phyloP scores from a whole-genome alignment of 2,888 invertebrate genomes.

The Drosophila cyrtoloma region DNA sequence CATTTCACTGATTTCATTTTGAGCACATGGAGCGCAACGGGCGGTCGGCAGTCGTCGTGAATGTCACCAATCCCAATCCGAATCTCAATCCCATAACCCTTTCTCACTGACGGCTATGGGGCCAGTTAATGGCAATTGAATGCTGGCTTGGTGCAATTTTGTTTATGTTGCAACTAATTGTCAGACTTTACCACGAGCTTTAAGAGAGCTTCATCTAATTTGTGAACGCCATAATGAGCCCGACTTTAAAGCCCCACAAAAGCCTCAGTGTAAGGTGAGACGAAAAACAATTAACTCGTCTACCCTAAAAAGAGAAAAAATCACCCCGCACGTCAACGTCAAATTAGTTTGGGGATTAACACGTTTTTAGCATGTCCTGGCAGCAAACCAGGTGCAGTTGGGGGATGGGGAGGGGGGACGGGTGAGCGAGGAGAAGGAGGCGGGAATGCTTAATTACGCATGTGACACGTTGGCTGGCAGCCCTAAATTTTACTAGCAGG shows the following conservation, averaged over 20 bases:
- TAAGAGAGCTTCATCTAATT: conserved; percentile 42
- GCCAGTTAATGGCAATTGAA: conserved; percentile 29
- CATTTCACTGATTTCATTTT: conserved; percentile 75
- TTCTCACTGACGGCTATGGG: background rate
- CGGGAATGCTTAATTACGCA: conserved; percentile 63
- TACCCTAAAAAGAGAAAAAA: conserved; percentile 10
- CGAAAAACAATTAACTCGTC: conserved; percentile 68
- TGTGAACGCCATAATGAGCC: conserved; percentile 53
- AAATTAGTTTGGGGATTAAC: conserved; percentile 75
- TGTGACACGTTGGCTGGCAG: conserved; percentile 42
- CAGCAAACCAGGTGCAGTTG: background rate
- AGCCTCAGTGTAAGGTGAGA: conserved; percentile 55
- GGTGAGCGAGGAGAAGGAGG: background rate
- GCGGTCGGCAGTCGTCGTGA: conserved; percentile 17
- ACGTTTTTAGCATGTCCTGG: conserved; percentile 64
- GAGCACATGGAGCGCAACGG: conserved; percentile 57
- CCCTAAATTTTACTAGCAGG: conserved; percentile 17
- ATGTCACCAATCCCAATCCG: conserved; percentile 18
- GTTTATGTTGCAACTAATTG: conserved; percentile 54
- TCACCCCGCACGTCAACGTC: conserved; percentile 56
- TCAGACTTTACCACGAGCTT: conserved; percentile 38
- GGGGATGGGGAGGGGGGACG: background rate
- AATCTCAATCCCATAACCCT: background rate
- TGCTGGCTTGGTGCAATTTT: conserved; percentile 14
- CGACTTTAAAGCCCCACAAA: conserved; percentile 64